Evolutionary conservation across 2,888 invertebrate species (phyloP).

Genomic region (Eretmocerus hayati): DNA sequence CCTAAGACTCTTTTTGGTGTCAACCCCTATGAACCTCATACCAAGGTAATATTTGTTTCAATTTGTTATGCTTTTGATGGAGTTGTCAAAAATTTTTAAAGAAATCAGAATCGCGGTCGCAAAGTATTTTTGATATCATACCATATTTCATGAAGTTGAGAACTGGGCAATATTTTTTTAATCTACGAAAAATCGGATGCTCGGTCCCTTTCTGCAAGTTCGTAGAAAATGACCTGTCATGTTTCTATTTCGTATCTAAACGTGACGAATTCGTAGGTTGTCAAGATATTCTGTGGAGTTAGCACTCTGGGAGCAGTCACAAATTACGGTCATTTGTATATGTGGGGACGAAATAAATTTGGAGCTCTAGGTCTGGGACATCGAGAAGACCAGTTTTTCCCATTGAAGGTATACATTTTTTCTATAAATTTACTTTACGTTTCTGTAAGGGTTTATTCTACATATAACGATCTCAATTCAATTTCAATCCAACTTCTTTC

Average conservation of each 20-base stretch:
- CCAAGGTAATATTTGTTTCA: conserved; percentile 32
- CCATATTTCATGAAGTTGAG: conserved; percentile 5
- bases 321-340: conserved; percentile 74
- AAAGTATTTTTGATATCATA: too few relatives aligned
- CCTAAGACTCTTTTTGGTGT: conserved; percentile 77
- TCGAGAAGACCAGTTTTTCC: conserved; percentile 77
- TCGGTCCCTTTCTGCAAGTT: too few relatives aligned
- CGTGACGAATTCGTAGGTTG: conserved; percentile 38
- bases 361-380: conserved; percentile 80
- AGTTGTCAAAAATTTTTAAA: neutral
- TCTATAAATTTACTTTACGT: too few relatives aligned
- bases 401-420: conserved; percentile 60
- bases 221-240: too few relatives aligned
- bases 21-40: conserved; percentile 72
- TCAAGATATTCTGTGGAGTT: conserved; percentile 64
- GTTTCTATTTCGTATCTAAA: too few relatives aligned
- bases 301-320: conserved; percentile 77
- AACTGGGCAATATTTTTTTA: too few relatives aligned
- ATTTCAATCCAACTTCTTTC: conserved; percentile 6
- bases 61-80: neutral
- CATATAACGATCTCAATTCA: too few relatives aligned
- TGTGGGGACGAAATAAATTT: conserved; percentile 84
- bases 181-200: too few relatives aligned
- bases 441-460: too few relatives aligned
- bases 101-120: too few relatives aligned